Evolutionary conservation across 2,797 vertebrate species (phyloP).

Genomic region (Synanceia verrucosa): DNA sequence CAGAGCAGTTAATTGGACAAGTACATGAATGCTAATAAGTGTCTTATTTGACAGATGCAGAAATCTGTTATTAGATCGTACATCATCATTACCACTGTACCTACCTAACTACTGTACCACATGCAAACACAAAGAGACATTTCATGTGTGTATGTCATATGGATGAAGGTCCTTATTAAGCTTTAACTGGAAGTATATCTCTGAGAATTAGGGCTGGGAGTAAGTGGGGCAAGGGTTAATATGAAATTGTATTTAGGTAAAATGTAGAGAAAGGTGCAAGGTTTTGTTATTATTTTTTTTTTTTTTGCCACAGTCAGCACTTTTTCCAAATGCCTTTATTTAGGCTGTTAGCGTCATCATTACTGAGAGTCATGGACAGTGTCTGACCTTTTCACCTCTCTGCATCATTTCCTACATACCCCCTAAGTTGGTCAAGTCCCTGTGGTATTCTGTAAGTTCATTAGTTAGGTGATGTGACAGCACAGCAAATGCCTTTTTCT

Average conservation of each 20-base stretch:
- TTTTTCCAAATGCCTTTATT: slow-evolving; percentile 54
- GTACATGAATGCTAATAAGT: slow-evolving; percentile 69
- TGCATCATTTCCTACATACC: slow-evolving; percentile 54
- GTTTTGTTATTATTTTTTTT: slow-evolving; percentile 21
- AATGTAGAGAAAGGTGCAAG: slow-evolving; percentile 22
- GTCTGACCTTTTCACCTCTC: slow-evolving; percentile 64
- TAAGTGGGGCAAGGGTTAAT: slow-evolving; percentile 37
- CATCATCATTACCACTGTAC: slow-evolving; percentile 76
- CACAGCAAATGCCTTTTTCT: slow-evolving; percentile 40
- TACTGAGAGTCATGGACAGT: slow-evolving; percentile 57
- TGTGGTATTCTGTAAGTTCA: slow-evolving; percentile 56
- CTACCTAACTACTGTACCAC: slow-evolving; percentile 55
- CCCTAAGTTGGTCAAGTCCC: slow-evolving; percentile 47
- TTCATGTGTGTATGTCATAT: slow-evolving; percentile 45
- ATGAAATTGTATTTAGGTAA: slow-evolving; percentile 38
- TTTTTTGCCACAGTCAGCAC: slow-evolving; percentile 54
- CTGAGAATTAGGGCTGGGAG: slow-evolving; percentile 44
- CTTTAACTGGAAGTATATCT: slow-evolving; percentile 67
- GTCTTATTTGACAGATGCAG: slow-evolving; percentile 67
- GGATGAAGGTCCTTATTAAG: slow-evolving; percentile 63
- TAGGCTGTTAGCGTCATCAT: slow-evolving; percentile 67
- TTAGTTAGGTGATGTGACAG: slow-evolving; percentile 59
- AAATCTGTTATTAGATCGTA: slow-evolving; percentile 71
- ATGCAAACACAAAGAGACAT: slow-evolving; percentile 40
- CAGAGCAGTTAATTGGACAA: slow-evolving; percentile 71